Conservation (phyloP, 2,888 invertebrate genomes). For the Amitus sp. region DNA sequence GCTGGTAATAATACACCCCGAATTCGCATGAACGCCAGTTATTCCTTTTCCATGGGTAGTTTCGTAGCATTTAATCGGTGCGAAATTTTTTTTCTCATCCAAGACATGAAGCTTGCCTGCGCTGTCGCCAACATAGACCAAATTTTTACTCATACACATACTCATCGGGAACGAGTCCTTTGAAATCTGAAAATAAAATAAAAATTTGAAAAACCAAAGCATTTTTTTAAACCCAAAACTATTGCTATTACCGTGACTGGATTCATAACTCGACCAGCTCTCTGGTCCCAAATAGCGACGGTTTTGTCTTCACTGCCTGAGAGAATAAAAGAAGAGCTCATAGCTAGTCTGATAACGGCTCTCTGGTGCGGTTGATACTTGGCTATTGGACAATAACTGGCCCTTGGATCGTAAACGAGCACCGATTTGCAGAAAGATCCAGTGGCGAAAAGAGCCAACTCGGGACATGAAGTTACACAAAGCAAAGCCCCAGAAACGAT, state of each 20-base stretch:
- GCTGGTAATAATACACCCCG: conserved; percentile 60
- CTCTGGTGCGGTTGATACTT: conserved; percentile 69
- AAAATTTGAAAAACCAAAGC: too few species aligned
- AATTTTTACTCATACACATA: conserved; percentile 49
- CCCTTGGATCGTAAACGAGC: conserved; percentile 68
- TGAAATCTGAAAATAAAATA: conserved; percentile 49
- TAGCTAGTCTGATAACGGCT: conserved; percentile 66
- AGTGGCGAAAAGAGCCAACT: conserved; percentile 67
- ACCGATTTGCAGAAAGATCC: conserved; percentile 71
- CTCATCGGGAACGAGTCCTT: conserved; percentile 57
- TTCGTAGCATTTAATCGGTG: conserved; percentile 49
- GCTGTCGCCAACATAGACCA: conserved; percentile 55
- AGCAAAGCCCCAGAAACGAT: conserved; percentile 69
- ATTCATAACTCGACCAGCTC: conserved; percentile 66
- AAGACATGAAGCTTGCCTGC: conserved; percentile 53
- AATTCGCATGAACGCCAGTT: conserved; percentile 53
- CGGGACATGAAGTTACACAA: conserved; percentile 66
- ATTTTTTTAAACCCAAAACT: too few species aligned
- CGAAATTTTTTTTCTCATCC: conserved; percentile 51
- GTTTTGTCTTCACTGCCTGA: conserved; percentile 72
- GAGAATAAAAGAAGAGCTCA: conserved; percentile 67
- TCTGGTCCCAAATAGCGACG: conserved; percentile 70
- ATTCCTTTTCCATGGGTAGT: conserved; percentile 56
- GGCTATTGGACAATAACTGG: conserved; percentile 62
- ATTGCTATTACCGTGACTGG: conserved; percentile 47